phyloP scores from a whole-genome alignment of 2,888 invertebrate genomes.

The Ischnura elegans region DNA sequence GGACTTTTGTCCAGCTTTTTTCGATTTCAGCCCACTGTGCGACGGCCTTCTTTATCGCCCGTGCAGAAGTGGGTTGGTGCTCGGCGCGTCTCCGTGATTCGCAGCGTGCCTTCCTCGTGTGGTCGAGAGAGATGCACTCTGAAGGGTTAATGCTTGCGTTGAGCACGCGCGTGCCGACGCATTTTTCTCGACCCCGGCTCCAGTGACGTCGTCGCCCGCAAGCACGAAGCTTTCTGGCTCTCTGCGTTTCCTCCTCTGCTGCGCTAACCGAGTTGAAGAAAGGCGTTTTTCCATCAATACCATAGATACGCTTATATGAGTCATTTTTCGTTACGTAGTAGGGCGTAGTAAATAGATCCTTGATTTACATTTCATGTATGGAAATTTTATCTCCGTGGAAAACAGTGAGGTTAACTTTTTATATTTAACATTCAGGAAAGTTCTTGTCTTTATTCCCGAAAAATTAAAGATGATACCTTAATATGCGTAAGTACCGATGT shows the following conservation, averaged over 20 bases:
- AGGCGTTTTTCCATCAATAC: not conserved
- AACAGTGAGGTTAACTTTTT: too few species aligned
- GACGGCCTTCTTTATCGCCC: not conserved
- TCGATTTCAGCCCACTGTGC: too few species aligned
- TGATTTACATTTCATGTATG: too few species aligned
- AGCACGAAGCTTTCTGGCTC: not conserved
- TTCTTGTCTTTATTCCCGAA: too few species aligned
- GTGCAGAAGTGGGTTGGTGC: not conserved
- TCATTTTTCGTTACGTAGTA: too few species aligned
- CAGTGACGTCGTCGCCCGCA: not conserved
- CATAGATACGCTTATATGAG: too few species aligned
- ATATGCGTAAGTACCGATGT: too few species aligned
- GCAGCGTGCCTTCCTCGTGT: not conserved
- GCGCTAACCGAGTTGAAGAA: not conserved
- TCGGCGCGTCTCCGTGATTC: constrained; percentile 12
- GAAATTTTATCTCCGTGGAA: not conserved
- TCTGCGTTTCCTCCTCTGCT: not conserved
- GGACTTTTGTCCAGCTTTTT: too few species aligned
- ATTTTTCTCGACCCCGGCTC: not conserved
- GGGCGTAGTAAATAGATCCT: too few species aligned
- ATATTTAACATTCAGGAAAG: too few species aligned
- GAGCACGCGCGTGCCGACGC: not conserved
- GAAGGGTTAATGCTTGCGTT: not conserved
- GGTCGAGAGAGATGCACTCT: not conserved
- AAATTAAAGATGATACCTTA: too few species aligned